Percentiles rank a stretch among this genome's conserved stretches.
Conservation (phyloP, 2,888 invertebrate genomes). For the Diadromus collaris region DNA sequence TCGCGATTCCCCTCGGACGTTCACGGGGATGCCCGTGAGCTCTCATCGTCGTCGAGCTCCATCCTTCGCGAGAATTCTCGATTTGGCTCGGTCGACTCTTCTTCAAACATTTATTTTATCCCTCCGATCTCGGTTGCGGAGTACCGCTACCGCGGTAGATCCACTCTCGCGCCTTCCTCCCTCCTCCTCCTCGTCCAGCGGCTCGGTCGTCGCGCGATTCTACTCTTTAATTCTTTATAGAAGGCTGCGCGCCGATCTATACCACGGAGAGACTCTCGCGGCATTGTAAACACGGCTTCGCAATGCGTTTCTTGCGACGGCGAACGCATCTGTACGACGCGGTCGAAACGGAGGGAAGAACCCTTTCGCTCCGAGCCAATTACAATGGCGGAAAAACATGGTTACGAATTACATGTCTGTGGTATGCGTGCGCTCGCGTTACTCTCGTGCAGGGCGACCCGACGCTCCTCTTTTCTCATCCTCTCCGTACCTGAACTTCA, state of each 20-base stretch:
- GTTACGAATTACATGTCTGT: constrained; percentile 69
- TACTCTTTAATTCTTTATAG: constrained; percentile 34
- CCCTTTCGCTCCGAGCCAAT: constrained; percentile 59
- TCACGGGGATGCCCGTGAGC: background rate
- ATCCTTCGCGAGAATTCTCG: constrained; percentile 47
- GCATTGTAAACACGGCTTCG: constrained; percentile 72
- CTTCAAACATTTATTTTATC: constrained; percentile 40
- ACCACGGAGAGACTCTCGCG: constrained; percentile 19
- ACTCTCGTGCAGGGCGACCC: background rate
- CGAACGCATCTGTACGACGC: constrained; percentile 47
- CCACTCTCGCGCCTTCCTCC: constrained; percentile 28
- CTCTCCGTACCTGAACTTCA: background rate
- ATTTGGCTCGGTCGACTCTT: constrained; percentile 41
- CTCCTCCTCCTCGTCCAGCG: background rate
- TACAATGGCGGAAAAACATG: constrained; percentile 69
- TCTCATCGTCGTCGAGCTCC: constrained; percentile 8
- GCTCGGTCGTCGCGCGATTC: constrained; percentile 6
- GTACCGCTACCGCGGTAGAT: constrained; percentile 18
- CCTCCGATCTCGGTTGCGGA: background rate
- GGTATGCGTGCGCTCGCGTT: constrained; percentile 61
- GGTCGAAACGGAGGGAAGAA: constrained; percentile 37
- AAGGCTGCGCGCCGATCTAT: constrained; percentile 3
- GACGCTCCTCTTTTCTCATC: constrained; percentile 20
- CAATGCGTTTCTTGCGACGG: constrained; percentile 74
- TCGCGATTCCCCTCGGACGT: constrained; percentile 32